Percentiles rank a stretch among this genome's conserved stretches.
Evolutionary conservation across 1,140 invertebrate genomes (phyloP).

Genomic region (Ceratoteleas bidentatus): DNA sequence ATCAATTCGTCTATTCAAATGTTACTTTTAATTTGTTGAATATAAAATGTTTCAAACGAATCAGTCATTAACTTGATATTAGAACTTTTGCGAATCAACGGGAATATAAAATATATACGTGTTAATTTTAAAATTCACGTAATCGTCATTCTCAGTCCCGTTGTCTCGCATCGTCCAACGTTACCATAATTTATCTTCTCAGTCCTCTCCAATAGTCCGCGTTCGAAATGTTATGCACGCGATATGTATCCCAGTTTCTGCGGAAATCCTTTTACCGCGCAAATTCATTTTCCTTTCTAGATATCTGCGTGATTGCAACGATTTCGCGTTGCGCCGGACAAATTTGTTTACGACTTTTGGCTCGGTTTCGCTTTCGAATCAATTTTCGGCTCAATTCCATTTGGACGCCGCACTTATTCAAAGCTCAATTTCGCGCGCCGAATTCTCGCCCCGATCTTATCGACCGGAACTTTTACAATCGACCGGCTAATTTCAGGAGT

Average conservation of each 20-base stretch:
- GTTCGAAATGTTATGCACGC: conserved; percentile 47
- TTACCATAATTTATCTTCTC: conserved; percentile 29
- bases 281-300: conserved; percentile 55
- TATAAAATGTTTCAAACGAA: too few relatives aligned
- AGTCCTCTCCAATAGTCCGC: conserved; percentile 41
- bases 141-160: not conserved
- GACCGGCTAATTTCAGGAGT: too few relatives aligned
- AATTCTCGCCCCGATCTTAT: not conserved
- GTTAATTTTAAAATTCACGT: too few relatives aligned
- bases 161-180: conserved; percentile 24
- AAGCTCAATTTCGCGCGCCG: not conserved
- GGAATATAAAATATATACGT: too few relatives aligned
- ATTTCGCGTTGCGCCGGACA: conserved; percentile 10
- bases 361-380: conserved; percentile 2
- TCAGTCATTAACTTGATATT: too few relatives aligned
- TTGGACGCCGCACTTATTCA: not conserved
- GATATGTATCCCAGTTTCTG: conserved; percentile 41
- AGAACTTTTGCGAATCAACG: too few relatives aligned
- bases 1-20: too few relatives aligned
- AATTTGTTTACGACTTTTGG: conserved; percentile 30
- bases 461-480: too few relatives aligned
- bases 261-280: conserved; percentile 54
- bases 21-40: too few relatives aligned
- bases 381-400: not conserved
- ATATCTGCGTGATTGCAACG: conserved; percentile 40